Conservation (phyloP, 2,888 invertebrate species). For the Drosophila histrio region DNA sequence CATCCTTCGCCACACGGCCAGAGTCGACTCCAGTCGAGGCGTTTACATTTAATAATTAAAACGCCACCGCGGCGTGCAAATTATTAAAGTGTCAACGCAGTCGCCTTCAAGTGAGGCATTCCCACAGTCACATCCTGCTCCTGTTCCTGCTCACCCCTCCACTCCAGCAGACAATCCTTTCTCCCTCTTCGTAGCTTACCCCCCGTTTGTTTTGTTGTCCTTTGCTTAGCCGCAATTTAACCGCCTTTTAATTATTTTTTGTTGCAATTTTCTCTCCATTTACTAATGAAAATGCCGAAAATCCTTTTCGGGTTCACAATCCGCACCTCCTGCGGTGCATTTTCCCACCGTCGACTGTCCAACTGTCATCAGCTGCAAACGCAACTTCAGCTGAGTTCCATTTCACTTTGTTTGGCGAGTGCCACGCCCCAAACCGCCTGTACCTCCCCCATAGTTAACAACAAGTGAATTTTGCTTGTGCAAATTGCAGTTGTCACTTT, state of each 20-base stretch:
- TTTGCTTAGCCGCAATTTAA: conserved; percentile 57
- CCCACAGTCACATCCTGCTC: conserved; percentile 4
- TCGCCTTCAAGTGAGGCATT: conserved; percentile 35
- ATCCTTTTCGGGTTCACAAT: conserved; percentile 19
- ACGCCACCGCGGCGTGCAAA: conserved; percentile 79
- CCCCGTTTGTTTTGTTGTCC: conserved; percentile 9
- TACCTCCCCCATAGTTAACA: background rate
- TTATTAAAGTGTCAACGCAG: conserved; percentile 82
- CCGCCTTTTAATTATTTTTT: conserved; percentile 70
- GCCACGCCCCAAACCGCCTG: conserved; percentile 2
- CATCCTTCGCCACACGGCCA: conserved; percentile 17
- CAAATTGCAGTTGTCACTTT: conserved; percentile 52
- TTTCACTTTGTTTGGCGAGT: conserved; percentile 32
- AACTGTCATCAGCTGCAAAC: conserved; percentile 49
- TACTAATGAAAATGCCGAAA: conserved; percentile 59
- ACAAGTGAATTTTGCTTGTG: conserved; percentile 18
- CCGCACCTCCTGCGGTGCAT: conserved; percentile 22
- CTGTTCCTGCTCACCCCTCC: background rate
- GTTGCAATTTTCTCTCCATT: conserved; percentile 31
- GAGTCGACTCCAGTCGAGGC: background rate
- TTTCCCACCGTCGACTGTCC: conserved; percentile 22
- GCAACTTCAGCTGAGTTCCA: conserved; percentile 52
- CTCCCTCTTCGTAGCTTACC: background rate
- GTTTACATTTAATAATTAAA: conserved; percentile 83
- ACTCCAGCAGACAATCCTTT: background rate